Evolutionary conservation across 2,888 invertebrate genomes (phyloP), one percentile per base, ranked within the genome.

Genomic region (Esperia sulphurella): DNA sequence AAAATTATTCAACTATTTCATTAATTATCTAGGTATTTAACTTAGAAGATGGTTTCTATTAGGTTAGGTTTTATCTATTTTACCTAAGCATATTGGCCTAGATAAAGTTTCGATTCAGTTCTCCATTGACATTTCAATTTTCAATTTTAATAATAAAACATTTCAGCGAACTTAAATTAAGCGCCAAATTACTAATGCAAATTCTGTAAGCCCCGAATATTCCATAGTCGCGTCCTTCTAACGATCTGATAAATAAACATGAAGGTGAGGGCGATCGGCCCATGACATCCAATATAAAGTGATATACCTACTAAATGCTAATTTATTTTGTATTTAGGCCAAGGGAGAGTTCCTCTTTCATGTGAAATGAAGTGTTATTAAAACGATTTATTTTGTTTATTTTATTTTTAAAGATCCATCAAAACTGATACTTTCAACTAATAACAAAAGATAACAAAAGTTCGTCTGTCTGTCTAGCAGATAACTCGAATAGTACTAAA

Each of bases 191-290:
- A 79, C 72, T 63, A 59, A 81, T 78, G 80, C 70, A 75, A 81
- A 82, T 81, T 71, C 77, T 69, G 71, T 69, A 79, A 79, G 77
- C 79, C 71, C 58, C 63, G 75, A 66, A 65, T 77, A 78, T 76
- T 75, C 21, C 21, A 77, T 78, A 70, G 64, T 57, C 67, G 68
- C 64, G 73, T 78, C 78, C 76, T 73, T 74, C 78, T 69, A 69
- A 76, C 77, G 77, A 78, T 70, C 80, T 80, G 65, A 79, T 83
- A 85, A 83, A 84, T 84, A 83, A 79, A 83, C 84, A 83, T 84
- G 79, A 83, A 69, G 62, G 61, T 55, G 53, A 59, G 66, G 57
- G 62, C 67, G 62, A 73, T 75, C 65, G 68, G 65, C 71, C 71
- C 67, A 74, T 66, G 67, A 62, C 62, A 74, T 71, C 71, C 70